Percentiles rank a stretch among this genome's conserved stretches.
These are phyloP conservation scores for Nebria ingens DNA, from an alignment of 1,140 invertebrate species.

Conservation along the genomic window DNA sequence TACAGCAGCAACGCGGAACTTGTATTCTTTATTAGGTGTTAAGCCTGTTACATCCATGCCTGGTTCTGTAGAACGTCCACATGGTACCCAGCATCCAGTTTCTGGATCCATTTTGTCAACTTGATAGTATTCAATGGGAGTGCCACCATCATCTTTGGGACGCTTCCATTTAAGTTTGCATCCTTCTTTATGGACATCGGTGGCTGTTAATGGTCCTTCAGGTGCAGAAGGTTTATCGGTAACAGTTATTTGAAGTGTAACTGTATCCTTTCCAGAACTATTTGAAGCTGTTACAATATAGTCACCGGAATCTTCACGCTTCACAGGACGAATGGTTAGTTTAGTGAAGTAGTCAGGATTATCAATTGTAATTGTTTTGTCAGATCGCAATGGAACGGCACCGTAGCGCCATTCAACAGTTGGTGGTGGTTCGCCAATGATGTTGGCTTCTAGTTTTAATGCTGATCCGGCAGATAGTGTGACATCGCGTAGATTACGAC, in stretches of 20 bases:
- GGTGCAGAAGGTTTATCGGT: slow-evolving; percentile 83
- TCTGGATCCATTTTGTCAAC: slow-evolving; percentile 89
- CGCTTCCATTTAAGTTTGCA: slow-evolving; percentile 92
- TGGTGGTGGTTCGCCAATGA: slow-evolving; percentile 86
- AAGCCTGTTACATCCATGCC: slow-evolving; percentile 73
- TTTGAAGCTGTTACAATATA: slow-evolving; percentile 81
- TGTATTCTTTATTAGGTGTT: slow-evolving; percentile 84
- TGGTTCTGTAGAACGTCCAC: slow-evolving; percentile 70
- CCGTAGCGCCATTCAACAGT: slow-evolving; percentile 78
- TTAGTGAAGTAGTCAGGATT: slow-evolving; percentile 83
- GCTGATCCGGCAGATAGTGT: slow-evolving; percentile 83
- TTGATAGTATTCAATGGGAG: slow-evolving; percentile 85
- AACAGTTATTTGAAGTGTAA: slow-evolving; percentile 81
- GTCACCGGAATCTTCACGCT: slow-evolving; percentile 73
- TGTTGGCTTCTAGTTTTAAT: slow-evolving; percentile 84
- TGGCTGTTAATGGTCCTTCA: slow-evolving; percentile 81
- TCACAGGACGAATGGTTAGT: slow-evolving; percentile 67
- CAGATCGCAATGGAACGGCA: slow-evolving; percentile 42
- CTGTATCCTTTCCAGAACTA: slow-evolving; percentile 76
- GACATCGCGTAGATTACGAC: slow-evolving; percentile 77
- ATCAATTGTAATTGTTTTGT: slow-evolving; percentile 63
- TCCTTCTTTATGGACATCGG: slow-evolving; percentile 85
- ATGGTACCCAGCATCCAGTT: slow-evolving; percentile 90
- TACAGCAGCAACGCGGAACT: slow-evolving; percentile 90
- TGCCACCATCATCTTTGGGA: slow-evolving; percentile 79